These are phyloP conservation scores for Botia almorhae DNA, from an alignment of 2,797 vertebrate genomes.

Conservation along the genomic window DNA sequence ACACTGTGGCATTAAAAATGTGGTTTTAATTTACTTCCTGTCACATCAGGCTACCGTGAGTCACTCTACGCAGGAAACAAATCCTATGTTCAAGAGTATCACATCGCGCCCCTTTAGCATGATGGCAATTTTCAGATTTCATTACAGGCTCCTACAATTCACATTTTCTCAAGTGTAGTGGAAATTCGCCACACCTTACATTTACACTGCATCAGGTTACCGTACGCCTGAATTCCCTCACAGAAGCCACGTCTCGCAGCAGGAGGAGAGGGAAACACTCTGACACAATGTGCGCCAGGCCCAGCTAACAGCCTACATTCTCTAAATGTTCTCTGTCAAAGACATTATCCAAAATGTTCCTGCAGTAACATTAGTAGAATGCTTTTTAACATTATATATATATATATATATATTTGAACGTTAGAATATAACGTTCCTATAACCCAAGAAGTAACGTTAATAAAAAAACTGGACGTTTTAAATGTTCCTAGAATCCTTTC, in stretches of 20 bases:
- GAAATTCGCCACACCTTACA: conserved; percentile 10
- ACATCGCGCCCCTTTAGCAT: conserved; percentile 30
- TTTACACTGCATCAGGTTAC: conserved; percentile 2
- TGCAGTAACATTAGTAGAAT: too few species aligned
- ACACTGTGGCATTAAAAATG: conserved; percentile 1
- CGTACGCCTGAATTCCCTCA: background rate
- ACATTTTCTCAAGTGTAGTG: background rate
- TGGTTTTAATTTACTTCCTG: background rate
- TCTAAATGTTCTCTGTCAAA: too few species aligned
- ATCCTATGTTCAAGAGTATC: background rate
- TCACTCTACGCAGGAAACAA: background rate
- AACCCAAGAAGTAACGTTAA: too few species aligned
- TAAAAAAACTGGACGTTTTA: too few species aligned
- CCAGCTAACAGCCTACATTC: too few species aligned
- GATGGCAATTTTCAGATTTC: conserved; percentile 26
- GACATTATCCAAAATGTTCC: too few species aligned
- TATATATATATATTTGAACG: too few species aligned
- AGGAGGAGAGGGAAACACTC: conserved; percentile 10
- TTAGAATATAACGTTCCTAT: too few species aligned
- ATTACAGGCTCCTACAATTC: background rate
- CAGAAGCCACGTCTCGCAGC: background rate
- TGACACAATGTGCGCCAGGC: conserved; percentile 5
- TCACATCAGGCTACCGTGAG: background rate
- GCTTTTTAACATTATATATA: too few species aligned
- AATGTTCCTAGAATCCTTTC: too few species aligned